Evolutionary conservation across 1,140 invertebrate genomes (phyloP).

Genomic region (Penaeus indicus): DNA sequence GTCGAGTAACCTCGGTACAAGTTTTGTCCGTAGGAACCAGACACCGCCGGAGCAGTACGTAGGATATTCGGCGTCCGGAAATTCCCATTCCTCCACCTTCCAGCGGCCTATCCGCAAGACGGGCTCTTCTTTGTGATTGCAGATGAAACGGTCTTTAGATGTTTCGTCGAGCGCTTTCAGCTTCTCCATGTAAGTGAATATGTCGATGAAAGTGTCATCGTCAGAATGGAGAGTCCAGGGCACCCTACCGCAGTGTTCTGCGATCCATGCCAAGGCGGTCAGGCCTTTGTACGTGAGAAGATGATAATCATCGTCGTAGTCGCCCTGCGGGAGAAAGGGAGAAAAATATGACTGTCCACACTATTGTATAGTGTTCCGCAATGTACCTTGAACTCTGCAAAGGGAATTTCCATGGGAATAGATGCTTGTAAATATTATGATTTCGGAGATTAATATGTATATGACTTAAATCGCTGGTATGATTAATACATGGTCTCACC

Average conservation of each 20-base stretch:
- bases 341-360: background rate
- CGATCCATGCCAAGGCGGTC: slow-evolving; percentile 31
- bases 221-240: slow-evolving; percentile 43
- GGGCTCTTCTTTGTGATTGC: background rate
- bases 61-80: background rate
- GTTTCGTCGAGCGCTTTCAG: background rate
- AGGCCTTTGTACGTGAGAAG: slow-evolving; percentile 39
- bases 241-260: slow-evolving; percentile 9
- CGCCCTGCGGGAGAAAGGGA: slow-evolving; percentile 20
- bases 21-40: slow-evolving; percentile 35
- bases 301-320: slow-evolving; percentile 38
- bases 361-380: no score
- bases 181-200: background rate
- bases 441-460: no score
- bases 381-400: no score
- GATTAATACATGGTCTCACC: background rate
- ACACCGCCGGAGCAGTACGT: slow-evolving; percentile 27
- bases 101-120: slow-evolving; percentile 23
- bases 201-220: slow-evolving; percentile 40
- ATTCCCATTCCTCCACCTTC: slow-evolving; percentile 17
- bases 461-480: no score
- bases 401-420: no score
- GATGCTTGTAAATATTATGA: no score
- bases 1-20: background rate
- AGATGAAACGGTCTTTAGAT: background rate